Evolutionary conservation across 2,113 vertebrate species (phyloP).

Genomic region (Arothron firmamentum): DNA sequence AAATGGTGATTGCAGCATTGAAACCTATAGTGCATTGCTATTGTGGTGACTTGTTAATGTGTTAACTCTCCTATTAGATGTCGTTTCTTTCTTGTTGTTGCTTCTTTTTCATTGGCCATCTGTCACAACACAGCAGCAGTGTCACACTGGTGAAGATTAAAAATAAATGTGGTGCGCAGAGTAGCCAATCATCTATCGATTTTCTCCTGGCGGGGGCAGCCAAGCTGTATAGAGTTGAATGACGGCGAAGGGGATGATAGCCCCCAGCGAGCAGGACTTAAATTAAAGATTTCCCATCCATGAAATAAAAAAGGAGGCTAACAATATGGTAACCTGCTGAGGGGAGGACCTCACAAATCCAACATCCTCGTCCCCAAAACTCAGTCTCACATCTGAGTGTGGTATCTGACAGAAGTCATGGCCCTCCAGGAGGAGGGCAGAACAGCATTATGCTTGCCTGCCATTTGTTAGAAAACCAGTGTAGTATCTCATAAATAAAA

Average conservation of each 20-base stretch:
- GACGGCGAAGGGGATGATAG: slow-evolving; percentile 36
- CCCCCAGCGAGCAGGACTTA: slow-evolving; percentile 49
- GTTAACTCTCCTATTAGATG: slow-evolving; percentile 1
- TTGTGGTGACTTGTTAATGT: no score
- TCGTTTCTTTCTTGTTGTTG: not conserved
- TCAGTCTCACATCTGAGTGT: not conserved
- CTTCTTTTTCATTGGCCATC: slow-evolving; percentile 8
- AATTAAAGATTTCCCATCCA: slow-evolving; percentile 68
- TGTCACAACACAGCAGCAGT: slow-evolving; percentile 19
- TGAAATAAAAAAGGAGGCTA: slow-evolving; percentile 55
- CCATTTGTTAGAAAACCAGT: slow-evolving; percentile 62
- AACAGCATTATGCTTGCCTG: slow-evolving; percentile 59
- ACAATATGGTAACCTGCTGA: slow-evolving; percentile 15
- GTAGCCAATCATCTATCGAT: slow-evolving; percentile 52
- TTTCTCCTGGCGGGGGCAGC: slow-evolving; percentile 12
- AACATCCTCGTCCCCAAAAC: not conserved
- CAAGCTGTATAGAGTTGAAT: slow-evolving; percentile 19
- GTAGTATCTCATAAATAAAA: slow-evolving; percentile 67
- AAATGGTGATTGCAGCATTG: slow-evolving; percentile 11
- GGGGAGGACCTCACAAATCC: slow-evolving; percentile 9
- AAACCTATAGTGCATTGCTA: no score
- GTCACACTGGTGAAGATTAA: slow-evolving; percentile 30
- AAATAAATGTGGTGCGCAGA: slow-evolving; percentile 10
- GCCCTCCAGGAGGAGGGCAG: slow-evolving; percentile 18
- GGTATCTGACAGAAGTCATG: slow-evolving; percentile 46